Evolutionary conservation across 2,888 invertebrate species (phyloP), one percentile per base, ranked within the genome.

Genomic region (Ormia ochracea): DNA sequence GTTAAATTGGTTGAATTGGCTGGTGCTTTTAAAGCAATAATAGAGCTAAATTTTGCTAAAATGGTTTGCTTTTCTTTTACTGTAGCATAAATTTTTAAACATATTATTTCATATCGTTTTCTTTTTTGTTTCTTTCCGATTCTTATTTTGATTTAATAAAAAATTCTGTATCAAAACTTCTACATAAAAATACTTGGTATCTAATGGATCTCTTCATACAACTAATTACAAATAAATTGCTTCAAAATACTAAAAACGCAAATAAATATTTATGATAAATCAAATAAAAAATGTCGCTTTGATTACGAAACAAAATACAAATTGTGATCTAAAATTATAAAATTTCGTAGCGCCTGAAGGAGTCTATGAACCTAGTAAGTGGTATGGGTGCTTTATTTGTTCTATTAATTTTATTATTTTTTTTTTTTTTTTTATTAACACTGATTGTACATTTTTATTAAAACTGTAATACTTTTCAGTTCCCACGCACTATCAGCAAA

Each of bases 371-470:
- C 82, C 84, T 88, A 85, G 90, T 89, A 90, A 90, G 90, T 90
- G 89, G 89, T 90, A 89, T 90, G 89, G 89, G 89, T 87, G 89
- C 88, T 90, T 90, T 87, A 86, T 86, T 87, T 87, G 88, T 86
- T 86, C 45, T n/a, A n/a, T n/a, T n/a, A n/a, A n/a, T n/a, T n/a
- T n/a, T n/a, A n/a, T n/a, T n/a, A n/a, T n/a, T n/a, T n/a, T n/a
- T n/a, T n/a, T n/a, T n/a, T n/a, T 56, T 36, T 38, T 33, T 17
- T 14, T 56, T 77, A 74, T 77, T 78, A 81, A 83, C 82, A 73
- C 50, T 58, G 52, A 66, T 56, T 45, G 12, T n/a, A 26, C 9
- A 26, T 21, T 54, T 52, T 56, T 45, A 48, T 14, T 38, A 72
- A 38, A 75, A 63, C 61, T 82, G 63, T 63, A 78, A 48, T 80